Percentiles rank a stretch among this genome's conserved stretches.
Evolutionary conservation across 2,797 vertebrate species (phyloP).

Genomic region (Monodelphis domestica): DNA sequence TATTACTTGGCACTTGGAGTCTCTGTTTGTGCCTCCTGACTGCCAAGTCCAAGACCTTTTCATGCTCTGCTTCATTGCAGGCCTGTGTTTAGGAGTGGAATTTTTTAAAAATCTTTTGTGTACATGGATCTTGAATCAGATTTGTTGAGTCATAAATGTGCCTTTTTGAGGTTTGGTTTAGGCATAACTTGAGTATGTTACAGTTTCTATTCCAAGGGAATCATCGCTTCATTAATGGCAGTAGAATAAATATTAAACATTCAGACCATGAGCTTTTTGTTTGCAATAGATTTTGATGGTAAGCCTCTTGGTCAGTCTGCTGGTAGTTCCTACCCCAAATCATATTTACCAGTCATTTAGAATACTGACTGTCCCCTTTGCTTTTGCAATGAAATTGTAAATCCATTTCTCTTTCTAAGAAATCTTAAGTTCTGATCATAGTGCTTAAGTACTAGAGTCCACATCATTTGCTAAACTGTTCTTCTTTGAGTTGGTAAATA

Average conservation of each 20-base stretch:
- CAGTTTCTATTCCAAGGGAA: constrained; percentile 14
- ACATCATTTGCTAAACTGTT: constrained; percentile 49
- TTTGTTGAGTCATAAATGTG: neutral
- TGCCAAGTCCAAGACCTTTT: neutral
- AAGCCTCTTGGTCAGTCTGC: constrained; percentile 1
- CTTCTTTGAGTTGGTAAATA: constrained; percentile 40
- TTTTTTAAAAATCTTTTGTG: neutral
- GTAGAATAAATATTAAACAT: constrained; percentile 2
- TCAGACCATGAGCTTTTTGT: constrained; percentile 6
- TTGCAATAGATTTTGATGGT: constrained; percentile 38
- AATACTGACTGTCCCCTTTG: constrained; percentile 26
- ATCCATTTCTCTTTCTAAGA: constrained; percentile 41
- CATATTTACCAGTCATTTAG: constrained; percentile 26
- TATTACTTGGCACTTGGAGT: neutral
- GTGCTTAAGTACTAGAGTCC: constrained; percentile 37
- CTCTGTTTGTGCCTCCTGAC: neutral
- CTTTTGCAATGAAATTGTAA: constrained; percentile 41
- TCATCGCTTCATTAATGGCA: constrained; percentile 35
- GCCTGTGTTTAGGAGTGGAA: neutral
- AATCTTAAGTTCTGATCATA: constrained; percentile 26
- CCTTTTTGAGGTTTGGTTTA: constrained; percentile 33
- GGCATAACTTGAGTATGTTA: constrained; percentile 46
- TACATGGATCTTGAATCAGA: neutral
- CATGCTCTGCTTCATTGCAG: neutral
- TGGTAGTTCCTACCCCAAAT: constrained; percentile 4